These are phyloP conservation scores for Phenacoccus solenopsis DNA, from an alignment of 1,140 invertebrate genomes.

Conservation along the genomic window DNA sequence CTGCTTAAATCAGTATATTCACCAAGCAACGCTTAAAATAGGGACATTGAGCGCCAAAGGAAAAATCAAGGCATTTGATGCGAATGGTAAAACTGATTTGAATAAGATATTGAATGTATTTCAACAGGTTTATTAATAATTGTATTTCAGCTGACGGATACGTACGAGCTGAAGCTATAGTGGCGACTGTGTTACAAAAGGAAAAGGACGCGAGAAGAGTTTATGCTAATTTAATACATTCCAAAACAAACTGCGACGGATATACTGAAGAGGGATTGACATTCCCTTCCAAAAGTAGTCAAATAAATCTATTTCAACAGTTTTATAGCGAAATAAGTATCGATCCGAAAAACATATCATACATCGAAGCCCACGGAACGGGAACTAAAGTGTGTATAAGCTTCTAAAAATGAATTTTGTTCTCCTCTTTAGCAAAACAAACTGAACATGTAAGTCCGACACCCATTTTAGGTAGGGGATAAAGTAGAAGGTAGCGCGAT, in stretches of 20 bases:
- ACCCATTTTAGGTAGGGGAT: neutral
- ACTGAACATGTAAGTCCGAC: neutral
- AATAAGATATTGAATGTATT: neutral
- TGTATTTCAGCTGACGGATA: slow-evolving; percentile 25
- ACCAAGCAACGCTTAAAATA: slow-evolving; percentile 57
- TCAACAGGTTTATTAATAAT: neutral
- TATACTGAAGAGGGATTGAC: slow-evolving; percentile 5
- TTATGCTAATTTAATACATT: neutral
- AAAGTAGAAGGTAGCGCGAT: slow-evolving; percentile 23
- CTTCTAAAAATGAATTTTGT: slow-evolving; percentile 17
- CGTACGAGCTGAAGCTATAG: slow-evolving; percentile 24
- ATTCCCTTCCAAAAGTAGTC: neutral
- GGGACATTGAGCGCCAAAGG: slow-evolving; percentile 78
- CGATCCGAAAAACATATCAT: slow-evolving; percentile 38
- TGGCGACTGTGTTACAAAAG: slow-evolving; percentile 44
- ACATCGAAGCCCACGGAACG: slow-evolving; percentile 30
- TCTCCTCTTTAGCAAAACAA: neutral
- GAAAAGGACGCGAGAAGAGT: slow-evolving; percentile 33
- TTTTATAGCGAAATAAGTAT: slow-evolving; percentile 29
- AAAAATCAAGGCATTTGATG: slow-evolving; percentile 80
- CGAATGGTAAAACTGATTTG: slow-evolving; percentile 26
- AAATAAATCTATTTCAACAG: neutral
- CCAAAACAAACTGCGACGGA: neutral
- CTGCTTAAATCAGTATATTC: slow-evolving; percentile 68
- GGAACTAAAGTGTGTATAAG: no score